These are phyloP conservation scores for Actias luna DNA, from an alignment of 2,888 invertebrate genomes.

Conservation along the genomic window DNA sequence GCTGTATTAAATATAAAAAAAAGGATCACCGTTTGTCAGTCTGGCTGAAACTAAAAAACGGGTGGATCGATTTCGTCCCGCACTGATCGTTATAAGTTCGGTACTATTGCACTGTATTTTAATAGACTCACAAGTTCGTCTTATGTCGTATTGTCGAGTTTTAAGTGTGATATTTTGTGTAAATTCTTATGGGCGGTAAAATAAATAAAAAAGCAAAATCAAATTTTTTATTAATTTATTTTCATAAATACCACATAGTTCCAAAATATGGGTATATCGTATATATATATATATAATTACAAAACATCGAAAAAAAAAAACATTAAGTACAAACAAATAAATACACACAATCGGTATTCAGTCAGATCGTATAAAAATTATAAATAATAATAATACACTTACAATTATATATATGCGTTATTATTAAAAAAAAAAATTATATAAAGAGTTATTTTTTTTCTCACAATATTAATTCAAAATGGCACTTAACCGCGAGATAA, in stretches of 20 bases:
- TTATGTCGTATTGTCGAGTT: no score
- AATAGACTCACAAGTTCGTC: no score
- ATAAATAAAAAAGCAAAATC: constrained; percentile 35
- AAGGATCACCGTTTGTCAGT: no score
- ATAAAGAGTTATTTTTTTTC: constrained; percentile 11
- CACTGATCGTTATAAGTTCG: no score
- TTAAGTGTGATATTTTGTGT: no score
- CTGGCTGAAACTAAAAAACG: no score
- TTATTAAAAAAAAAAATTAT: constrained; percentile 23
- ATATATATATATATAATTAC: constrained; percentile 34
- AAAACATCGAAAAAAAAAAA: constrained; percentile 51
- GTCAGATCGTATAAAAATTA: constrained; percentile 54
- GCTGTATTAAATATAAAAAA: no score
- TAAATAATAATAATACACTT: constrained; percentile 39
- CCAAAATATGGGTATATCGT: constrained; percentile 32
- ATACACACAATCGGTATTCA: constrained; percentile 59
- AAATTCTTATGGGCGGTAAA: not conserved
- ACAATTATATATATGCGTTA: constrained; percentile 19
- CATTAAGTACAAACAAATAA: constrained; percentile 70
- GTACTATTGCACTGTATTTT: no score
- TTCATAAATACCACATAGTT: constrained; percentile 36
- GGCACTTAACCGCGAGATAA: constrained; percentile 25
- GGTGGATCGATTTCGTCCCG: no score
- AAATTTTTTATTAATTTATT: constrained; percentile 43
- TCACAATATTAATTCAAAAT: constrained; percentile 21